Conservation (phyloP, 2,113 vertebrate species). For the Pristiophorus japonicus region DNA sequence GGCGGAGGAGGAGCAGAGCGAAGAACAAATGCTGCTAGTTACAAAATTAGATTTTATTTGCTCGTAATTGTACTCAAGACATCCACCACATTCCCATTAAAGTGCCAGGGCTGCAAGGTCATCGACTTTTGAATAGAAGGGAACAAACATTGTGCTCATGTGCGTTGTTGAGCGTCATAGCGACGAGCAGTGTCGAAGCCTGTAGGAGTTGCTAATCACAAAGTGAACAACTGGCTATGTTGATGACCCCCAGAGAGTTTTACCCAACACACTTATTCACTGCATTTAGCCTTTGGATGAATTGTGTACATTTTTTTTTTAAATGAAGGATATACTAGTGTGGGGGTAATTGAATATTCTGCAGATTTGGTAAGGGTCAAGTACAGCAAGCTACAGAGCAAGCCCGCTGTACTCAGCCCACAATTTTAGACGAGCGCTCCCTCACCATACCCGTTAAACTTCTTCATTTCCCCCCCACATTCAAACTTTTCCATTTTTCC, state of each 20-base stretch:
- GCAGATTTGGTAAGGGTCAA: not conserved
- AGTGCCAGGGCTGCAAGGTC: not conserved
- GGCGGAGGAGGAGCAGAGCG: no score
- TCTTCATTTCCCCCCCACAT: rapidly evolving
- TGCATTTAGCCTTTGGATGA: not conserved
- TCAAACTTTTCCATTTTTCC: not conserved
- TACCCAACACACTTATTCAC: not conserved
- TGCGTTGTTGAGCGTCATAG: not conserved
- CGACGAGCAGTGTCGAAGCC: no score
- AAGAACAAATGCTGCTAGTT: not conserved
- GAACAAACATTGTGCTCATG: not conserved
- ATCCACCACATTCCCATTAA: not conserved
- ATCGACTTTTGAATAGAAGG: not conserved
- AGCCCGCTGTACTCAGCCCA: not conserved
- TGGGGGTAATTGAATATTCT: not conserved
- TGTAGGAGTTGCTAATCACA: not conserved
- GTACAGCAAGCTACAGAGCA: not conserved
- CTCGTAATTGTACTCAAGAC: not conserved
- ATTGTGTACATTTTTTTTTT: not conserved
- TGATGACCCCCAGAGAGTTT: not conserved
- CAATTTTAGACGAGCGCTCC: no score
- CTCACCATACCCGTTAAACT: no score
- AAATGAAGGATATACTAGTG: not conserved
- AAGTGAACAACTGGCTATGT: not conserved
- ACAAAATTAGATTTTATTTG: not conserved